A percentile compares a stretch with the other conserved stretches of the same genome.
Evolutionary conservation across 2,888 invertebrate species (phyloP).

Genomic region (Zygothrica quintamaculata): DNA sequence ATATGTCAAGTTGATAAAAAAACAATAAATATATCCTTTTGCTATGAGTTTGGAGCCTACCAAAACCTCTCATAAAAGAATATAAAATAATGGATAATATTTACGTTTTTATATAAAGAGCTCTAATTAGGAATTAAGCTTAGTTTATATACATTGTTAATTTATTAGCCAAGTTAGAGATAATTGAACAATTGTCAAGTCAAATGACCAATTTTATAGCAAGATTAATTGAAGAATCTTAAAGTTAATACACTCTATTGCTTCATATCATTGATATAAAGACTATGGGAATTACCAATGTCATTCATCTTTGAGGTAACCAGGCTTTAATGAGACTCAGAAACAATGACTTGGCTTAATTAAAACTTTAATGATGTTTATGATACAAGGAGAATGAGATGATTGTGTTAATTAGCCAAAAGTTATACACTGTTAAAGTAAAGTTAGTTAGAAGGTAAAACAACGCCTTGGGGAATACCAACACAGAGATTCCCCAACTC

Average conservation of each 20-base stretch:
- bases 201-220: background rate
- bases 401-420: conserved; percentile 55
- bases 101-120: too few relatives aligned
- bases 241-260: background rate
- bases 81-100: too few relatives aligned
- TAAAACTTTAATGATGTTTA: conserved; percentile 44
- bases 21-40: too few relatives aligned
- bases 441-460: conserved; percentile 19
- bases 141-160: too few relatives aligned
- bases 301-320: conserved; percentile 3
- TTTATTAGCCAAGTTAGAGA: background rate
- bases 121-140: too few relatives aligned
- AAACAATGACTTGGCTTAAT: conserved; percentile 31
- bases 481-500: conserved; percentile 24
- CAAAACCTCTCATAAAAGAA: too few relatives aligned
- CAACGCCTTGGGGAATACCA: conserved; percentile 57
- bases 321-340: background rate
- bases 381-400: conserved; percentile 20
- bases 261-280: conserved; percentile 27
- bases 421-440: background rate
- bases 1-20: too few relatives aligned
- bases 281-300: conserved; percentile 30
- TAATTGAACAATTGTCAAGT: background rate
- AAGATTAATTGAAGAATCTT: background rate
- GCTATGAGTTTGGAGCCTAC: too few relatives aligned